A percentile compares a stretch with the other conserved stretches of the same genome.
phyloP scores from a whole-genome alignment of 1,140 invertebrate species.

The Drosophila erecta region DNA sequence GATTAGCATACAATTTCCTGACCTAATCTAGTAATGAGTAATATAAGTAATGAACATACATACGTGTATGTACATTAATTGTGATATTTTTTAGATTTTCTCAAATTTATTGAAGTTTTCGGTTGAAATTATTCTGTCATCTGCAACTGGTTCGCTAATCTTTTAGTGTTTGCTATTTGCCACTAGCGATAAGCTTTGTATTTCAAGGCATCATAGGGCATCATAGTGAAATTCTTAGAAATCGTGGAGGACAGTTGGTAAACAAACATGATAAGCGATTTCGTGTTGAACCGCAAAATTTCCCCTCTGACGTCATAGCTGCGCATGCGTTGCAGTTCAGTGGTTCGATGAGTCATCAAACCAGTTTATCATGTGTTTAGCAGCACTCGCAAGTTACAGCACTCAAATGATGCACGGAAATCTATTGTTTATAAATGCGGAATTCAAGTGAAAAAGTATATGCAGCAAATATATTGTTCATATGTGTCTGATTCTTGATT shows the following conservation, averaged over 20 bases:
- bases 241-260: background rate
- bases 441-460: background rate
- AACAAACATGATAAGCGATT: slow-evolving; percentile 8
- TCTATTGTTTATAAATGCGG: background rate
- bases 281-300: slow-evolving; percentile 17
- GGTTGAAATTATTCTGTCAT: background rate
- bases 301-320: slow-evolving; percentile 50
- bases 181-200: slow-evolving; percentile 25
- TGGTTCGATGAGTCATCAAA: slow-evolving; percentile 25
- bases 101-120: background rate
- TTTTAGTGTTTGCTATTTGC: slow-evolving; percentile 10
- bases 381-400: slow-evolving; percentile 7
- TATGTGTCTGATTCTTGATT: too few relatives aligned
- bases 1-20: slow-evolving; percentile 34
- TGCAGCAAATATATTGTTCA: too few relatives aligned
- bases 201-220: slow-evolving; percentile 13
- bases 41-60: background rate
- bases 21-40: background rate
- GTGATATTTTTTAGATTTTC: background rate
- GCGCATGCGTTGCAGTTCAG: slow-evolving; percentile 37
- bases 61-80: background rate
- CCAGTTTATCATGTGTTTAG: slow-evolving; percentile 6
- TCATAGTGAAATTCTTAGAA: slow-evolving; percentile 5
- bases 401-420: background rate
- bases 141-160: slow-evolving; percentile 10